Evolutionary conservation across 2,797 vertebrate species (phyloP).

Genomic region (Momotus momota): DNA sequence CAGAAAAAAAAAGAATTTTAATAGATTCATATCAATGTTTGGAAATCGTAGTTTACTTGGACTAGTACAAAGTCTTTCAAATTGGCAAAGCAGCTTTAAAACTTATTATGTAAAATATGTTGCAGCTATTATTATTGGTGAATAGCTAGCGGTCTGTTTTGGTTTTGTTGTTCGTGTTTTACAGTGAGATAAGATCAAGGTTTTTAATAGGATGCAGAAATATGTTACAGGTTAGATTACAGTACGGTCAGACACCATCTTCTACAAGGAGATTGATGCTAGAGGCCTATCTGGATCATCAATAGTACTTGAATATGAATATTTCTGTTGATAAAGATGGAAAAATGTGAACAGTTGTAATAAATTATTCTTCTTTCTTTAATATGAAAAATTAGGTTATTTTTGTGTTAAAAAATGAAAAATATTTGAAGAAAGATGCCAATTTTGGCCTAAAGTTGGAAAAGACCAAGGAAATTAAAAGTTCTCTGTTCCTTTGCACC

Average conservation of each 20-base stretch:
- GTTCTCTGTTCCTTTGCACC: not conserved
- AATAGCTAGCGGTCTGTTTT: not conserved
- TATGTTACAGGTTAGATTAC: not conserved
- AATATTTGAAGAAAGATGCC: not conserved
- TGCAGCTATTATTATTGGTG: not conserved
- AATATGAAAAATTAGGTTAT: not conserved
- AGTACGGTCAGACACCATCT: not conserved
- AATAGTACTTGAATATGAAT: not conserved
- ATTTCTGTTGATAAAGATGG: not conserved
- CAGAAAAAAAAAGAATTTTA: not conserved
- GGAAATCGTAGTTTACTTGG: not conserved
- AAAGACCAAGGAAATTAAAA: not conserved
- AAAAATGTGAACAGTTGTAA: not conserved
- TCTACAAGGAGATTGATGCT: not conserved
- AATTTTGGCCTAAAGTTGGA: not conserved
- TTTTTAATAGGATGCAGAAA: not conserved
- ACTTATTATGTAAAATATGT: rapidly evolving
- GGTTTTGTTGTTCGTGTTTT: not conserved
- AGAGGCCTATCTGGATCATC: not conserved
- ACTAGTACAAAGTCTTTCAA: not conserved
- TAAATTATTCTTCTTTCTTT: not conserved
- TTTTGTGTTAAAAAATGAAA: not conserved
- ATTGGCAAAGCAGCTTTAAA: not conserved
- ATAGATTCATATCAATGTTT: not conserved
- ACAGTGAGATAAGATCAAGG: not conserved